Conservation (phyloP, 2,113 vertebrate species). For the Lasiurus cinereus region DNA sequence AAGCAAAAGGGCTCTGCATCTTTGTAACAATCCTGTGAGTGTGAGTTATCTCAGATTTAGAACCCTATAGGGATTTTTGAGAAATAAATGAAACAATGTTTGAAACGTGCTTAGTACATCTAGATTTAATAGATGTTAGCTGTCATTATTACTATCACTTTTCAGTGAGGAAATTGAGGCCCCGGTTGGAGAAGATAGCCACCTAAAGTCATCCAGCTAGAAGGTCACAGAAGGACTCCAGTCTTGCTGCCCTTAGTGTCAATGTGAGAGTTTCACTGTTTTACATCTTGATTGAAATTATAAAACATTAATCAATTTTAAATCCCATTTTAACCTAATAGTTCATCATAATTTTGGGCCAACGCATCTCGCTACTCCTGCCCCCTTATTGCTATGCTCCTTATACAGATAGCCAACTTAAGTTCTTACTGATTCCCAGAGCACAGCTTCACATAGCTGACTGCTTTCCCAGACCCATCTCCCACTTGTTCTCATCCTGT, state of each 20-base stretch:
- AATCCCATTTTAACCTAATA: background rate
- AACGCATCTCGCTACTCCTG: background rate
- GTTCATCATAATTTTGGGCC: background rate
- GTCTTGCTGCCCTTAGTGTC: background rate
- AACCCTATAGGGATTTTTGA: too few relatives aligned
- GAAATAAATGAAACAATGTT: background rate
- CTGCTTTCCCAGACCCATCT: background rate
- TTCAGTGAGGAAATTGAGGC: slow-evolving; percentile 34
- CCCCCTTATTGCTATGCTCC: background rate
- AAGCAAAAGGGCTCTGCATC: too few relatives aligned
- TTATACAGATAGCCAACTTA: background rate
- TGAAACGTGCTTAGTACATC: slow-evolving; percentile 34
- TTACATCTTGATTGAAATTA: slow-evolving; percentile 27
- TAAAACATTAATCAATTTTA: slow-evolving; percentile 11
- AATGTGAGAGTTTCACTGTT: background rate
- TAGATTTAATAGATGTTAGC: slow-evolving; percentile 6
- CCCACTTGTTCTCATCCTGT: background rate
- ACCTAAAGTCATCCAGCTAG: background rate
- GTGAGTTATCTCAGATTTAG: background rate
- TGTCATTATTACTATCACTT: slow-evolving; percentile 22
- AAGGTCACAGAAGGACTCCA: background rate
- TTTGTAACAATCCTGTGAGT: too few relatives aligned
- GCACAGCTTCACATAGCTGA: background rate
- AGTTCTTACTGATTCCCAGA: background rate
- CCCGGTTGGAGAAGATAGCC: background rate